Base-by-base conservation (phyloP, 2,113 vertebrate genomes). In the Lipophrys pholis region DNA sequence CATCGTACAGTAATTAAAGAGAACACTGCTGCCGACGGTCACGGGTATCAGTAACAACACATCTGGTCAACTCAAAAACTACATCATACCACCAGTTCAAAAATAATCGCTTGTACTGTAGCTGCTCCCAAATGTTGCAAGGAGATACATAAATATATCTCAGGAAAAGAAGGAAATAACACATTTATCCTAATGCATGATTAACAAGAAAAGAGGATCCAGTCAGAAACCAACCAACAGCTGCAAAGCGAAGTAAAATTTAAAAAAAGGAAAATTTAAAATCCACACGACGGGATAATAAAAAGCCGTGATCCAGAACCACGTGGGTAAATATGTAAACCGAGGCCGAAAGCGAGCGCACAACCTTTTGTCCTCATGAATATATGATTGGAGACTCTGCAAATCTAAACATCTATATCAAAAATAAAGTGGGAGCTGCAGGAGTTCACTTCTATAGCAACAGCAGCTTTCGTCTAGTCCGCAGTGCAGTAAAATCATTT, bases 401-500 rank as follows among this genome's bases (percentile, higher is more conserved):
- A 86, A 80, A 84, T 83, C 52, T 87, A 86, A 78, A 81, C 54
- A 74, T 87, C 60, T 73, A 78, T 89, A 90, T 86, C 76, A 89
- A 91, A 90, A 89, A 87, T 87, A 86, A 90, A 78, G 78, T 35
- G 7, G 56, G 38, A 15, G 17, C 69, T 72, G 54, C 17, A 51
- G 50, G 53, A 68, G 42, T 63, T 8, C 58, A 65, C 42, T 72
- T 73, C 8, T 21, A 70, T 46, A 73, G 58, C 10, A 9, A 43
- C 59, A 74, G 61, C 17, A 52, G n/a, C 17, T 70, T 65, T 69
- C 1, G 6, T 21, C 55, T 9, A 55, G 36, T 41, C 14, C 39
- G 16, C 4, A 48, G 76, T 60, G 73, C 56, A 59, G 56, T 40
- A 45, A 68, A 17, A 30, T 30, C 21, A 30, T 30, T 30, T 30